Evolutionary conservation across 2,113 vertebrate genomes (phyloP), one percentile per base, ranked within the genome.

Genomic region (Crotalus viridis): DNA sequence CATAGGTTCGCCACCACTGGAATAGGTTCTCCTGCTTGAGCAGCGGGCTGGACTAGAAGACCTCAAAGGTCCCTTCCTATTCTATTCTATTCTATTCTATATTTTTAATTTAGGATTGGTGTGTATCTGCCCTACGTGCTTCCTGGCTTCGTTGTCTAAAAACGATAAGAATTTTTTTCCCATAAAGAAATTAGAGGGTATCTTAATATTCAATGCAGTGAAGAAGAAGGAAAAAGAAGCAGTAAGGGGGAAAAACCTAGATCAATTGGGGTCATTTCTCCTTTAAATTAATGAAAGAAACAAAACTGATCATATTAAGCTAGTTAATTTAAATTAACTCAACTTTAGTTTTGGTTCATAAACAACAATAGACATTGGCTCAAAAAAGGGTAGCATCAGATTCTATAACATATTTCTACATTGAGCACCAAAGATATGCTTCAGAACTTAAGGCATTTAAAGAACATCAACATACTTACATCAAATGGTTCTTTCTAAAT

Each of bases 401-500:
- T 69, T 69, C 69, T 33, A 19, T 81, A 33, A 15, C n/a, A 39
- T 39, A 81, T 39, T 19, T 81, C 15, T 81, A n/a, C 69, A 39
- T 6, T 81, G n/a, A 81, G n/a, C 69, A 39, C 15, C 69, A 15
- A 5, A 81, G 28, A 13, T 69, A 15, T 5, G 28, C 61, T 69
- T n/a, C 61, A 69, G 28, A n/a, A n/a, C 10, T 12, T 69, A 69
- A 69, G 28, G 10, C 26, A 69, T n/a, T 69, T 69, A 13, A 64
- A 64, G 26, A 64, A n/a, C 28, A 28, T 28, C 59, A 46, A 39
- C 57, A 57, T 17, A 28, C 88, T 95, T 95, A 26, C 57, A 69
- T 0, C 90, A 74, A 13, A 21, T 7, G n/a, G 15, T 88, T 92
- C 85, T 89, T 56, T 88, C 90, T 91, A 55, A 91, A 54, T 91